Conservation (phyloP, 2,888 invertebrate species). For the Sminthurinus aureus region DNA sequence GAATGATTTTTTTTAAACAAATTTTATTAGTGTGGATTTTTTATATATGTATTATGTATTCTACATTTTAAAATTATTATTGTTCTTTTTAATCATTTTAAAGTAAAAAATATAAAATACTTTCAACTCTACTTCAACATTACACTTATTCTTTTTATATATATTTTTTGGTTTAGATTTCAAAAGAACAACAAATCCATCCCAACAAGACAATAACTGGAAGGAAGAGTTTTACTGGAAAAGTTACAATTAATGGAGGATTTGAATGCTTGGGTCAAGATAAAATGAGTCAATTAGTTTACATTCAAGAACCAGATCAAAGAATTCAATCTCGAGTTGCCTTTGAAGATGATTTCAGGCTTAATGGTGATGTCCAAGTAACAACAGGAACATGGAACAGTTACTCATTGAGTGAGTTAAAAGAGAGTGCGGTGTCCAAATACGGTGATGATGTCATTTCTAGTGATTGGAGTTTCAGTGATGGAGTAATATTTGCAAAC, state of each 20-base stretch:
- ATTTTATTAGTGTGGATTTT: no score
- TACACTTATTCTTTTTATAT: no score
- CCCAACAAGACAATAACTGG: background rate
- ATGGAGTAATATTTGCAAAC: constrained; percentile 45
- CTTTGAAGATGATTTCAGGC: constrained; percentile 40
- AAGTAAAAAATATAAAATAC: no score
- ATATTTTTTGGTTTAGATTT: background rate
- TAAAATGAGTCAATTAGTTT: constrained; percentile 37
- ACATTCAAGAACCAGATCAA: constrained; percentile 31
- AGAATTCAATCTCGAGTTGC: constrained; percentile 37
- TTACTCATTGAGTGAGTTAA: constrained; percentile 39
- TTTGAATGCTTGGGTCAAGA: constrained; percentile 2
- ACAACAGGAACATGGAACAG: constrained; percentile 39
- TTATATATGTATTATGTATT: no score
- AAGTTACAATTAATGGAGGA: constrained; percentile 9
- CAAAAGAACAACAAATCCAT: constrained; percentile 4
- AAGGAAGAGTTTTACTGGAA: constrained; percentile 13
- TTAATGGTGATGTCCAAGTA: constrained; percentile 34
- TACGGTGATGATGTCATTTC: constrained; percentile 46
- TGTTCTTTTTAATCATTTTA: no score
- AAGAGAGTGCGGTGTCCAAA: constrained; percentile 42
- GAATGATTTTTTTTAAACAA: background rate
- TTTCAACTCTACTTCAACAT: no score
- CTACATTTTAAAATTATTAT: no score
- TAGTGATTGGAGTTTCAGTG: constrained; percentile 46